phyloP scores from a whole-genome alignment of 2,113 vertebrate species.

The Brevimyrus niger region DNA sequence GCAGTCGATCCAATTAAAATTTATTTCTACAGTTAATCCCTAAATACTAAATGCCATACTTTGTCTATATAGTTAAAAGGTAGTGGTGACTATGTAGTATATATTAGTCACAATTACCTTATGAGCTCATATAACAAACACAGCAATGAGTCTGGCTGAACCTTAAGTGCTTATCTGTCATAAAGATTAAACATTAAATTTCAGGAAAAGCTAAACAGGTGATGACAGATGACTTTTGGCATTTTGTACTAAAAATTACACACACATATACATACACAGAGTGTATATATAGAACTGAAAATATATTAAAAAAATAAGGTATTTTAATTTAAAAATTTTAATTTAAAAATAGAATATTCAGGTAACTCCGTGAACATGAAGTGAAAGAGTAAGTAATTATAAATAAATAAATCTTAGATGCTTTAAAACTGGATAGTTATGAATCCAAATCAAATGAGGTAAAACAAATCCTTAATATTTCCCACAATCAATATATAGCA shows the following conservation, averaged over 20 bases:
- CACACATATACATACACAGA: neutral
- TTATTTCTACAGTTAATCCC: constrained; percentile 44
- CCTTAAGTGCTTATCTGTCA: constrained; percentile 32
- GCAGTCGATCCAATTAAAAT: constrained; percentile 53
- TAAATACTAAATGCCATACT: constrained; percentile 38
- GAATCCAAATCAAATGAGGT: constrained; percentile 7
- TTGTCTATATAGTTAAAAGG: constrained; percentile 43
- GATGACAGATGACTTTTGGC: constrained; percentile 25
- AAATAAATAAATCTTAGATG: constrained; percentile 46
- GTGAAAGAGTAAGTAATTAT: constrained; percentile 47
- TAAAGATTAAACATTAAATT: neutral
- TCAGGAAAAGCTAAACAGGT: neutral
- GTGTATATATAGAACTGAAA: neutral
- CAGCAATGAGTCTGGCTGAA: constrained; percentile 51
- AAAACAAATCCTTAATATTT: constrained; percentile 38
- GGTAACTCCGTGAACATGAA: constrained; percentile 23
- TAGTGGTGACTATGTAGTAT: constrained; percentile 37
- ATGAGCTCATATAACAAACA: constrained; percentile 36
- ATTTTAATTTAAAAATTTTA: constrained; percentile 6
- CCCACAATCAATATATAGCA: constrained; percentile 47
- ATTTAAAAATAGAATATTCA: constrained; percentile 9
- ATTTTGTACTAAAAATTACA: neutral
- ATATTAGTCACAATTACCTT: neutral
- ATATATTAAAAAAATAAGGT: constrained; percentile 6
- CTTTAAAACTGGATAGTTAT: constrained; percentile 47